Evolutionary conservation across 2,888 invertebrate species (phyloP), one percentile per base, ranked within the genome.

Genomic region (Drosophila buzzatii): DNA sequence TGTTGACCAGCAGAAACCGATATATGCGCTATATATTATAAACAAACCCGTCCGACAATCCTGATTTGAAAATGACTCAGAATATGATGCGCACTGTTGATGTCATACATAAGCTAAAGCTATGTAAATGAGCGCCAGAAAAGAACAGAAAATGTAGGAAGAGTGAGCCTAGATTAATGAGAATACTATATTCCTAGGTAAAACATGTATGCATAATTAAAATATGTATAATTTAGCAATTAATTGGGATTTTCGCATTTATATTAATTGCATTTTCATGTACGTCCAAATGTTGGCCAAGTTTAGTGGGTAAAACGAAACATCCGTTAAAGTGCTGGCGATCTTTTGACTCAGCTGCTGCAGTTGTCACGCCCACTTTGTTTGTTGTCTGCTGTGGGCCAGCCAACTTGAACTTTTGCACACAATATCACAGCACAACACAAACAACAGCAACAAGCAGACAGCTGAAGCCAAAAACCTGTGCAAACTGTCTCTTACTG

Each of bases 321-420:
- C 41, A 63, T 60, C 69, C 69, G 63, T 73, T 79, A 73, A 69
- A 68, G 31, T 57, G 59, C 44, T 41, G 44, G 58, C 64, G 47
- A 66, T 52, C 65, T 79, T 69, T 79, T 66, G 76, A 65, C 70
- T 70, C 57, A 45, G 66, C 58, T 75, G 67, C 57, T 64, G 63
- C 55, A n/a, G 55, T 51, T 53, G 45, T 55, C 66, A 79, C 77
- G 76, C 77, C 77, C 71, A 71, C 76, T 56, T 68, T 79, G 63
- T 77, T 70, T 75, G 63, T 44, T 77, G 62, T 53, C 70, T 70
- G 73, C 37, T 49, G 42, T 70, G 56, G 35, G 63, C 53, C 51
- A 70, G 71, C 49, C 76, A 80, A 69, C 76, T 76, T 79, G 76
- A 80, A 80, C 81, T 79, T 64, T 63, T 68, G 73, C 77, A 49